These are phyloP conservation scores for Syrrhaptes paradoxus DNA, from an alignment of 2,113 vertebrate species.

Conservation along the genomic window DNA sequence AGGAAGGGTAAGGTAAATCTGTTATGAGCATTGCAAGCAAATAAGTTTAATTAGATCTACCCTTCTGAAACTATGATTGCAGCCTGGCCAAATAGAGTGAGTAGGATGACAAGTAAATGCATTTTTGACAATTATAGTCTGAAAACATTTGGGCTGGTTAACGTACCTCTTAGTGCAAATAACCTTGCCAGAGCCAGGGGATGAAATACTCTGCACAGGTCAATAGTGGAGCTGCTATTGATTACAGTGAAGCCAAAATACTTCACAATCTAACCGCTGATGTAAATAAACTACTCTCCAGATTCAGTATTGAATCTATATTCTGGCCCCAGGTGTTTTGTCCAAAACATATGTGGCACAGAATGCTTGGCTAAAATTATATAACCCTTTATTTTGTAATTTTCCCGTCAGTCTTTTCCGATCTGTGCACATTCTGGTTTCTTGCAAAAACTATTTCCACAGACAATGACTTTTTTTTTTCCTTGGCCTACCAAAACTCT, in stretches of 20 bases:
- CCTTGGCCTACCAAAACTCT: background rate
- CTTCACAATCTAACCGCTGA: background rate
- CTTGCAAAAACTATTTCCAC: background rate
- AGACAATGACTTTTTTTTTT: background rate
- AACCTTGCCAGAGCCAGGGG: background rate
- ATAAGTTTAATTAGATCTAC: background rate
- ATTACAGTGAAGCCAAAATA: background rate
- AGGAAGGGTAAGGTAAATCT: background rate
- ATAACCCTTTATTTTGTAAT: background rate
- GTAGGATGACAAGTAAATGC: background rate
- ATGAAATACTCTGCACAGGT: background rate
- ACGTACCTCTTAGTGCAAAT: background rate
- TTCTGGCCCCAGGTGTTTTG: background rate
- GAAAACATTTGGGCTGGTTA: background rate
- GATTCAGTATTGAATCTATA: background rate
- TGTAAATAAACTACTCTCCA: background rate
- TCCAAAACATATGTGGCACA: background rate
- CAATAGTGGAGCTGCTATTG: background rate
- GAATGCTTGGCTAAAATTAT: background rate
- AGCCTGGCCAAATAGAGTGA: background rate
- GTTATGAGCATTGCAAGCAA: background rate
- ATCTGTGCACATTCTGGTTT: background rate
- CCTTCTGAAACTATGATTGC: background rate
- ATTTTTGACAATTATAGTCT: background rate
- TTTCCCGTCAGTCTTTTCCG: background rate